Evolutionary conservation across 2,113 vertebrate genomes (phyloP).

Genomic region (Oostethus manadensis): DNA sequence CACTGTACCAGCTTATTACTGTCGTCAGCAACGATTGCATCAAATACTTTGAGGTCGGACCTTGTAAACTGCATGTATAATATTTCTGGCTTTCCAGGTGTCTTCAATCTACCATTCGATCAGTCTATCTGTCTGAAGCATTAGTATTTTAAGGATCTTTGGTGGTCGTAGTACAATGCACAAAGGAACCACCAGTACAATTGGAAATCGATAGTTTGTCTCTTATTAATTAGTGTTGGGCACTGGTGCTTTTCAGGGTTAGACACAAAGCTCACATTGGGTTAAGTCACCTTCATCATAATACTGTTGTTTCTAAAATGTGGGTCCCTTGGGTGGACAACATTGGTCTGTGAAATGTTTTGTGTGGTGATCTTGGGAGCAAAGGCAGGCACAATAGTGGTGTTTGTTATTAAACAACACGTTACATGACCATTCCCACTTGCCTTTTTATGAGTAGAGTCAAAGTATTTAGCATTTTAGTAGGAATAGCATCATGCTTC

Average conservation of each 20-base stretch:
- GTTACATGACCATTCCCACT: not conserved
- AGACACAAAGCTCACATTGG: conserved; percentile 2
- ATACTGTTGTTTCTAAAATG: conserved; percentile 3
- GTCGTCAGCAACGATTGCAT: too few relatives aligned
- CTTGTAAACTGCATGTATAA: too few relatives aligned
- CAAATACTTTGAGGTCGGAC: too few relatives aligned
- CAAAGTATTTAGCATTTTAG: conserved; percentile 10
- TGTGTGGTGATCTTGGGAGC: conserved; percentile 8
- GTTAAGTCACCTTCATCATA: conserved; percentile 21
- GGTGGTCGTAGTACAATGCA: not conserved
- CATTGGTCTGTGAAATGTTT: not conserved
- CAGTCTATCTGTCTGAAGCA: not conserved
- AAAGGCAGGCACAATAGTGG: conserved; percentile 34
- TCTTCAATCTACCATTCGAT: too few relatives aligned
- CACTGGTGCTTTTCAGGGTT: conserved; percentile 9
- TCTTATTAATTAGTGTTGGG: conserved; percentile 35
- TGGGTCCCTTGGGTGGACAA: not conserved
- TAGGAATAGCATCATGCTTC: not conserved
- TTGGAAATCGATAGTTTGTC: conserved; percentile 40
- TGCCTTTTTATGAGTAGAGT: not conserved
- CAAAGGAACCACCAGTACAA: conserved; percentile 15
- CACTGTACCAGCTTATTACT: too few relatives aligned
- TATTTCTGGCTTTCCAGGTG: too few relatives aligned
- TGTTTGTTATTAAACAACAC: conserved; percentile 46
- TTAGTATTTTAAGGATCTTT: not conserved